Base-by-base conservation (phyloP, 2,888 invertebrate species). In the Congeria kusceri region DNA sequence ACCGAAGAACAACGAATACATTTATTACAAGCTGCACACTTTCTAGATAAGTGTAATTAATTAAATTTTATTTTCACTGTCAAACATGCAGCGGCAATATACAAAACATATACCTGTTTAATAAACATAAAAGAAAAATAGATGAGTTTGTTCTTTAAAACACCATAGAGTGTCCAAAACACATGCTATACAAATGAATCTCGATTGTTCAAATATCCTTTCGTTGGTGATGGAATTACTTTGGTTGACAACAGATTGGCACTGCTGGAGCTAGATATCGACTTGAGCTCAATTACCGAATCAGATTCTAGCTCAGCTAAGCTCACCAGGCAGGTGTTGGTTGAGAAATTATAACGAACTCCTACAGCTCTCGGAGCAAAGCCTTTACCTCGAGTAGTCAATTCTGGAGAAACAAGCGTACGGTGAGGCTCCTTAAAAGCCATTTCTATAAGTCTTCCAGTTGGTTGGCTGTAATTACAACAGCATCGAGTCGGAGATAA, bases 361-460 rank as follows among this genome's bases (percentile, higher is more conserved):
- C 47, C 71, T 18, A 32, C 57, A 20, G 61, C 69, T 13, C 69
- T 28, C 18, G 53, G 70, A 20, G 62, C 63, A 56, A 70, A 70
- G 4, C 63, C 70, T 27, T 63, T 61, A 49, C 61, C 53, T 0
- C 13, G 20, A 18, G 53, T 56, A n/a, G 27, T 39, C 39, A 39
- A 39, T 15, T 39, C 39, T 39, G 39, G 39, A 15, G 39, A 5
- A 11, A 39, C 39, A 39, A 39, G 9, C 9, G 9, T 11, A 39
- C 39, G 15, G 11, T 39, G 39, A 1, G 39, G 39, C 3, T 39
- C 39, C 15, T 39, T 11, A 57, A 56, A 66, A 66, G 61, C 70
- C n/a, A 74, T 56, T 27, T 79, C 74, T 29, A 74, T 80, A 46
- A 80, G 64, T 53, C 72, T 74, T 29, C 75, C 79, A 57, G 79